Percentiles rank a stretch among this genome's conserved stretches.
These are phyloP conservation scores for Aphelinus atriplicis DNA, from an alignment of 1,140 invertebrate genomes.

Conservation along the genomic window DNA sequence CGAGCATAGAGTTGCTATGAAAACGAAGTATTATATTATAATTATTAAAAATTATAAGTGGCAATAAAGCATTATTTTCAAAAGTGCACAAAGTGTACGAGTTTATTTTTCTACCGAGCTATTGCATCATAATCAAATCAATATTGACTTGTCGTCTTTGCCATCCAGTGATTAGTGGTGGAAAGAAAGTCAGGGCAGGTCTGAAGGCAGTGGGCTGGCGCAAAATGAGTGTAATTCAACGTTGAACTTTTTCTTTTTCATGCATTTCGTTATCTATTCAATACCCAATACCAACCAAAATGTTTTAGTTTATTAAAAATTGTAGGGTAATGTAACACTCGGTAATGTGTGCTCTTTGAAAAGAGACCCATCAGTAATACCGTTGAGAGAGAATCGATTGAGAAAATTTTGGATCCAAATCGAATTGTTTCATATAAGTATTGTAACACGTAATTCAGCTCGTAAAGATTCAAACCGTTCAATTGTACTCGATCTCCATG, in stretches of 20 bases:
- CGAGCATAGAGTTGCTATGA: conserved; percentile 1
- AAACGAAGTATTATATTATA: conserved; percentile 38
- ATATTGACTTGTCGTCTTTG: background rate
- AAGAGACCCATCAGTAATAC: no score
- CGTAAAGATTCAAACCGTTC: no score
- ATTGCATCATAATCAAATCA: background rate
- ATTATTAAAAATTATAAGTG: conserved; percentile 44
- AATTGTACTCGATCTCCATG: no score
- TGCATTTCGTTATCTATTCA: background rate
- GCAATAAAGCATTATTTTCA: conserved; percentile 50
- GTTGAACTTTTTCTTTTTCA: background rate
- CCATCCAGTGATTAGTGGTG: conserved; percentile 14
- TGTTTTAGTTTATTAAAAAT: no score
- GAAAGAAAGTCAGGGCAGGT: conserved; percentile 55
- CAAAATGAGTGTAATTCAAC: conserved; percentile 7
- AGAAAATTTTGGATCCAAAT: no score
- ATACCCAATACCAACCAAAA: background rate
- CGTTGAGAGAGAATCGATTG: no score
- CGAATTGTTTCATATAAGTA: no score
- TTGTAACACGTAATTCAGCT: no score
- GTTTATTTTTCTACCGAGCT: conserved; percentile 34
- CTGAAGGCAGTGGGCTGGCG: conserved; percentile 31
- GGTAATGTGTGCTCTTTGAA: no score
- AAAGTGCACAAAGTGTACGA: conserved; percentile 31
- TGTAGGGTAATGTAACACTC: no score